Evolutionary conservation across 1,140 invertebrate species (phyloP).

Genomic region (Gonatopus flavifemur): DNA sequence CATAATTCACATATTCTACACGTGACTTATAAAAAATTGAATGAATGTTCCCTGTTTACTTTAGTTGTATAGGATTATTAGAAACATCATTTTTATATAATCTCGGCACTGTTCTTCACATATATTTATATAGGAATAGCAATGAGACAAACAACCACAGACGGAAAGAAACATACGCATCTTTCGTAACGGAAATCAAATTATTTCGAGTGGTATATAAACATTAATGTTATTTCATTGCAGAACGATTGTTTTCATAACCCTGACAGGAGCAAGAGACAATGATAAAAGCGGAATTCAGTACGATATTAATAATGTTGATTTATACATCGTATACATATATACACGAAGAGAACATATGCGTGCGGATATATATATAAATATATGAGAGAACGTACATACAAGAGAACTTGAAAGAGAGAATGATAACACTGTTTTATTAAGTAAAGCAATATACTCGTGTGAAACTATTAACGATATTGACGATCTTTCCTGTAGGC

Average conservation of each 20-base stretch:
- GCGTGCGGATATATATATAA: neutral
- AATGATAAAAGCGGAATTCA: constrained; percentile 14
- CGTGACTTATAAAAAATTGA: no score
- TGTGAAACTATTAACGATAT: constrained; percentile 34
- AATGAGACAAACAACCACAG: no score
- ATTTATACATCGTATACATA: constrained; percentile 23
- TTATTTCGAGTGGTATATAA: no score
- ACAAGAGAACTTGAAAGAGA: constrained; percentile 13
- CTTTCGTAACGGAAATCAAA: no score
- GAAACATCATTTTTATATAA: no score
- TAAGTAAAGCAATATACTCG: constrained; percentile 25
- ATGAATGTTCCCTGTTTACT: no score
- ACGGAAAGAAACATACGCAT: no score
- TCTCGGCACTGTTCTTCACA: no score
- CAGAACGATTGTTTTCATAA: neutral
- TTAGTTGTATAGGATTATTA: no score
- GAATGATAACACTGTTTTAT: constrained; percentile 26
- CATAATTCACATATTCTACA: no score
- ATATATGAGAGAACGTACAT: neutral
- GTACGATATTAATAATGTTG: constrained; percentile 24
- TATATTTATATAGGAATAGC: no score
- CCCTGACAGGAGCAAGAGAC: neutral
- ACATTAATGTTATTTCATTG: no score
- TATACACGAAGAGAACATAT: neutral
- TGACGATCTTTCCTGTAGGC: constrained; percentile 20